A percentile compares a stretch with the other conserved stretches of the same genome.
These are phyloP conservation scores for Xenops minutus DNA, from an alignment of 2,797 vertebrate genomes.

Conservation along the genomic window DNA sequence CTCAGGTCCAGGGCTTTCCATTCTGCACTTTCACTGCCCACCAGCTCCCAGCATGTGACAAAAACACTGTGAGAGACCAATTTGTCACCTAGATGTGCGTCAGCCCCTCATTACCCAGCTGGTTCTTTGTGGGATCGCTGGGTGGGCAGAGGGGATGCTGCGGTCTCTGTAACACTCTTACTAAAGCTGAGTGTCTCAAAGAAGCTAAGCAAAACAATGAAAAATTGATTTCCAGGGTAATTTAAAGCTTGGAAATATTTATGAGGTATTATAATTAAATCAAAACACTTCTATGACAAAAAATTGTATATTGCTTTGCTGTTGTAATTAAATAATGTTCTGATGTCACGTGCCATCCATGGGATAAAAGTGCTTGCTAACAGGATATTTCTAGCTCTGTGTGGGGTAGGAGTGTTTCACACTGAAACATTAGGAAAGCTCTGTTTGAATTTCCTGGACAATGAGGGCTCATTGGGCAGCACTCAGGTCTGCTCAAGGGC, in stretches of 20 bases:
- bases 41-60: background rate
- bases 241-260: background rate
- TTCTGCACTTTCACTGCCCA: background rate
- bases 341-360: accelerated
- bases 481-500: background rate
- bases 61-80: background rate
- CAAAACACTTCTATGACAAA: background rate
- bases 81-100: background rate
- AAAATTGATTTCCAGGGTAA: background rate
- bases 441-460: no score
- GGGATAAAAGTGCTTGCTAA: background rate
- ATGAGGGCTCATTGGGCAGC: background rate
- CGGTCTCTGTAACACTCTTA: background rate
- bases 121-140: background rate
- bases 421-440: background rate
- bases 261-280: background rate
- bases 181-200: background rate
- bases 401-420: background rate
- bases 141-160: background rate
- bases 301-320: background rate
- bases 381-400: background rate
- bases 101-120: background rate
- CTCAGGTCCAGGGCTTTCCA: background rate
- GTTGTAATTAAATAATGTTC: background rate
- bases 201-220: background rate